Evolutionary conservation across 2,797 vertebrate genomes (phyloP).

Genomic region (Acipenser transmontanus): DNA sequence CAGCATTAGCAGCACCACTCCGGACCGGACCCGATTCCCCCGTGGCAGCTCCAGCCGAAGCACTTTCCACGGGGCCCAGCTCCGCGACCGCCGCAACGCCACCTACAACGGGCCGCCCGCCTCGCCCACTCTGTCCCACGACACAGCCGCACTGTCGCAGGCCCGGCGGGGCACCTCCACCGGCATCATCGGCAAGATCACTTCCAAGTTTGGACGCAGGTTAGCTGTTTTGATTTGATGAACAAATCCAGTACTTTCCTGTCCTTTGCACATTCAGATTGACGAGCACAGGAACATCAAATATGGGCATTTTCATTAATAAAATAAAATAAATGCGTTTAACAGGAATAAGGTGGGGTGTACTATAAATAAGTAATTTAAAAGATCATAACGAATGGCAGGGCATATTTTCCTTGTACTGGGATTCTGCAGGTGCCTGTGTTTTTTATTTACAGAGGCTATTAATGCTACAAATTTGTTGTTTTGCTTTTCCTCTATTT

Average conservation of each 20-base stretch:
- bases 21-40: conserved; percentile 92
- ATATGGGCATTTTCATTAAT: no score
- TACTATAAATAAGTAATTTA: no score
- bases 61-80: conserved; percentile 94
- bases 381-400: no score
- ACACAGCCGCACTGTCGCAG: conserved; percentile 81
- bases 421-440: no score
- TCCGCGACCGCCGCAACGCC: conserved; percentile 87
- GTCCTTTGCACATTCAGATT: conserved; percentile 26
- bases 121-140: conserved; percentile 83
- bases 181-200: conserved; percentile 94
- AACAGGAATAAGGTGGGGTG: no score
- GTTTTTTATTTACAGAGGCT: no score
- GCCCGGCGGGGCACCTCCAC: conserved; percentile 86
- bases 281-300: no score
- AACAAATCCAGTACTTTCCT: conserved; percentile 39
- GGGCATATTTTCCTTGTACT: no score
- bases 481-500: no score
- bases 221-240: conserved; percentile 28
- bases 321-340: no score
- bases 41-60: conserved; percentile 92
- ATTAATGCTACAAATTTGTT: no score
- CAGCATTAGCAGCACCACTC: conserved; percentile 85
- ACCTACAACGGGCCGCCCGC: conserved; percentile 93
- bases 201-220: conserved; percentile 96